Evolutionary conservation across 2,797 vertebrate species (phyloP), one percentile per base, ranked within the genome.

Genomic region (Mus caroli): DNA sequence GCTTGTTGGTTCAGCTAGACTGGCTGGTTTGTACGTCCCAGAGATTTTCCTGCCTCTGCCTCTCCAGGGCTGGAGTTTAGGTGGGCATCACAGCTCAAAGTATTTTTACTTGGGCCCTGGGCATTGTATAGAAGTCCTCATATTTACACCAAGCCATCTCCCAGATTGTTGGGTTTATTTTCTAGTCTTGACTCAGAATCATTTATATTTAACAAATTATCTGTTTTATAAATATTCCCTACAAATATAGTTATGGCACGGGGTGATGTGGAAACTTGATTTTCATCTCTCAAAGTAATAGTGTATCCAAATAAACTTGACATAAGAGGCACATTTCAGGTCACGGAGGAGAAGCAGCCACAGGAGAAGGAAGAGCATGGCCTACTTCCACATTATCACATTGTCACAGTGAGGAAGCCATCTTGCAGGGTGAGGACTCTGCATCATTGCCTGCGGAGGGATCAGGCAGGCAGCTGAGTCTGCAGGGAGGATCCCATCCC

Each of bases 241-340:
- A 34, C 75, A 40, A 69, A 82, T 7, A 56, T 10, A 56, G 31
- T 73, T 88, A 62, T 13, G 34, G 46, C 50, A 34, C 64, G 28
- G 62, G 46, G 2, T 46, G 71, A 1, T 43, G 14, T 10, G 37
- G 14, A 31, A 20, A 43, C 43, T 89, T 87, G 69, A 84, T 86
- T 91, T 95, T 73, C 69, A 94, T 26, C 67, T 37, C 40, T 94
- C 67, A 93, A 80, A 93, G 11, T 46, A 77, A 90, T 6, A 73
- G 2, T 56, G 15, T 62, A 8, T 75, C 40, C 90, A 69, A 73
- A 88, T 71, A 79, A 4, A 10, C 34, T 73, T 67, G 22, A 82
- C 26, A 67, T 56, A 88, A 50, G 67, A 77, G 80, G 20, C 4
- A 13, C 26, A 87, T 62, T 91, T 94, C n/a, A 88, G 69, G 88